Percentiles rank a stretch among this genome's conserved stretches.
These are phyloP conservation scores for Atethmia centrago DNA, from an alignment of 2,888 invertebrate genomes.

Conservation along the genomic window DNA sequence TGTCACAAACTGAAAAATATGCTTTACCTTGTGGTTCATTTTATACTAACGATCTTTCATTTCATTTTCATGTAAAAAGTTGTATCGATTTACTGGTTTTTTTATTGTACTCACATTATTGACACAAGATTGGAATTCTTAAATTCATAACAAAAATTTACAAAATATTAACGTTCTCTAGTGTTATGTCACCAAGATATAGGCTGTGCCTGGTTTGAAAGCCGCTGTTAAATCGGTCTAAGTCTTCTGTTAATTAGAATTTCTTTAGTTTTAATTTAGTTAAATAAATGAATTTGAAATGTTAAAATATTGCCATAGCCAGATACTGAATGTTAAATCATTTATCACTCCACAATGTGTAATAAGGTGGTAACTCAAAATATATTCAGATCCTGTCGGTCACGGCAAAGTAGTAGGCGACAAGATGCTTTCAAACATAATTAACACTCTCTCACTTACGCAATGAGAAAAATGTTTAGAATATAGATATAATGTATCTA, in stretches of 20 bases:
- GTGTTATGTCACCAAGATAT: neutral
- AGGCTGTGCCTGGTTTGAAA: neutral
- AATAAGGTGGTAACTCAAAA: neutral
- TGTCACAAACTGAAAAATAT: slow-evolving; percentile 19
- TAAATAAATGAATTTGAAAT: neutral
- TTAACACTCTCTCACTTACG: too few species aligned
- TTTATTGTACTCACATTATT: neutral
- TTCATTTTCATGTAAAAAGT: neutral
- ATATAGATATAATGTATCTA: too few species aligned
- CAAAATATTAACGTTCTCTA: neutral
- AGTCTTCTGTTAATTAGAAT: neutral
- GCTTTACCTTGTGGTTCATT: slow-evolving; percentile 13
- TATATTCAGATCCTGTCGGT: neutral
- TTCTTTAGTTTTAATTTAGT: neutral
- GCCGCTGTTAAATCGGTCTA: neutral
- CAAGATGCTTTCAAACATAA: neutral
- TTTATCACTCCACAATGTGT: neutral
- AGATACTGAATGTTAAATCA: neutral
- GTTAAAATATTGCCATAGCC: neutral
- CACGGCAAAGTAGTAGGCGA: neutral
- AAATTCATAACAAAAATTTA: neutral
- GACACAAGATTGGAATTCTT: too few species aligned
- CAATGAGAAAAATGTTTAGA: too few species aligned
- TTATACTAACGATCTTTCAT: neutral
- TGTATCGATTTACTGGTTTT: neutral